phyloP scores from a whole-genome alignment of 2,888 invertebrate genomes.

The Macaria notata region DNA sequence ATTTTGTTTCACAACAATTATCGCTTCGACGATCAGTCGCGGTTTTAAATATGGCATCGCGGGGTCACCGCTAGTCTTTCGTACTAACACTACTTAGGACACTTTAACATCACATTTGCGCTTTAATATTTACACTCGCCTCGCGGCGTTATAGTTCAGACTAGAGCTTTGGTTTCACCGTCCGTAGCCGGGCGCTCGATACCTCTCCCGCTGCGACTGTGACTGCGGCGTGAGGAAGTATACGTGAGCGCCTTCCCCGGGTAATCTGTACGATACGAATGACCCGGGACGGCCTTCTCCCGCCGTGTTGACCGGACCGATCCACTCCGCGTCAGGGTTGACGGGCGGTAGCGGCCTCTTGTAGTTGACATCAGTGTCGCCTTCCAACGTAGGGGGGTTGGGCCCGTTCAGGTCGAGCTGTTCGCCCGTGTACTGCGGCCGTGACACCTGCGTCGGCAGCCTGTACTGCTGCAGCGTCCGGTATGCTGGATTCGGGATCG shows the following conservation, averaged over 20 bases:
- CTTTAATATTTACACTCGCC: slow-evolving; percentile 75
- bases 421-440: slow-evolving; percentile 64
- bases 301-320: slow-evolving; percentile 73
- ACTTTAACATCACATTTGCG: slow-evolving; percentile 81
- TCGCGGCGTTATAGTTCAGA: slow-evolving; percentile 64
- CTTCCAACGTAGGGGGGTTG: slow-evolving; percentile 53
- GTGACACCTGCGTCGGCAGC: slow-evolving; percentile 54
- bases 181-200: slow-evolving; percentile 68
- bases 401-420: slow-evolving; percentile 65
- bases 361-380: slow-evolving; percentile 83
- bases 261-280: slow-evolving; percentile 87
- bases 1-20: slow-evolving; percentile 52
- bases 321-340: slow-evolving; percentile 83
- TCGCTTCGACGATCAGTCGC: slow-evolving; percentile 40
- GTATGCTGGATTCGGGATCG: slow-evolving; percentile 73
- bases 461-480: slow-evolving; percentile 62
- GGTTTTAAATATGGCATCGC: slow-evolving; percentile 77
- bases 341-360: slow-evolving; percentile 78
- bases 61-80: slow-evolving; percentile 71
- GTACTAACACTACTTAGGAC: slow-evolving; percentile 78
- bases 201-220: slow-evolving; percentile 58
- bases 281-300: slow-evolving; percentile 80
- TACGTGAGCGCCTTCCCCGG: slow-evolving; percentile 90
- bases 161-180: slow-evolving; percentile 80
- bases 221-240: slow-evolving; percentile 89